A percentile compares a stretch with the other conserved stretches of the same genome.
Evolutionary conservation across 2,113 vertebrate species (phyloP).

Genomic region (Labeo rohita): DNA sequence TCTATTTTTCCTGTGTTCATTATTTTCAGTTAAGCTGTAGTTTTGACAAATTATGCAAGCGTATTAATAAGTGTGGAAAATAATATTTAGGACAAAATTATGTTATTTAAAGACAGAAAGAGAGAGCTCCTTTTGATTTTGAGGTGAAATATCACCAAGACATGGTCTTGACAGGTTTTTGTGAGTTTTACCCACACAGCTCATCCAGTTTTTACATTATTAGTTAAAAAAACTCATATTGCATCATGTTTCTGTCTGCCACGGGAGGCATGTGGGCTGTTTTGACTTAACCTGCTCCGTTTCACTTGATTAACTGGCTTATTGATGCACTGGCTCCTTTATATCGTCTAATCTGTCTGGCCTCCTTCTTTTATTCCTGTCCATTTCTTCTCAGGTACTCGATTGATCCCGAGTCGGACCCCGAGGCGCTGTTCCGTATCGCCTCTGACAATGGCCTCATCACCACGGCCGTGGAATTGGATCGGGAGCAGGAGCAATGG

Average conservation of each 20-base stretch:
- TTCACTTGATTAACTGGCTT: slow-evolving; percentile 7
- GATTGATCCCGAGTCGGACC: slow-evolving; percentile 86
- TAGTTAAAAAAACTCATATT: not conserved
- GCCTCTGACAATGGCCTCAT: slow-evolving; percentile 84
- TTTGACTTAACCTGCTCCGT: not conserved
- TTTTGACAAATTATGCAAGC: not conserved
- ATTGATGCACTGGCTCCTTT: slow-evolving; percentile 29
- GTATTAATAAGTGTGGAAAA: too few species aligned
- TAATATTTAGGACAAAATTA: not conserved
- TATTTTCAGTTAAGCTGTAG: not conserved
- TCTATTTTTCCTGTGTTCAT: not conserved
- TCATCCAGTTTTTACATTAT: not conserved
- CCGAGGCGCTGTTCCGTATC: slow-evolving; percentile 84
- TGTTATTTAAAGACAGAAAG: not conserved
- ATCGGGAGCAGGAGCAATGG: slow-evolving; percentile 84
- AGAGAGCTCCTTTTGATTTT: not conserved
- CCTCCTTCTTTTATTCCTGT: not conserved
- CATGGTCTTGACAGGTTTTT: not conserved
- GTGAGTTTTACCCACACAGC: not conserved
- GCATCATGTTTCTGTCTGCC: not conserved
- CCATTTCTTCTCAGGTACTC: slow-evolving; percentile 76
- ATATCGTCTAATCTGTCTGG: slow-evolving; percentile 12
- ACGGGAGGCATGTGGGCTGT: slow-evolving; percentile 14
- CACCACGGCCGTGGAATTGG: slow-evolving; percentile 81
- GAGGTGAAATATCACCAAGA: not conserved